Evolutionary conservation across 2,113 vertebrate species (phyloP).

Genomic region (Amphiprion ocellaris): DNA sequence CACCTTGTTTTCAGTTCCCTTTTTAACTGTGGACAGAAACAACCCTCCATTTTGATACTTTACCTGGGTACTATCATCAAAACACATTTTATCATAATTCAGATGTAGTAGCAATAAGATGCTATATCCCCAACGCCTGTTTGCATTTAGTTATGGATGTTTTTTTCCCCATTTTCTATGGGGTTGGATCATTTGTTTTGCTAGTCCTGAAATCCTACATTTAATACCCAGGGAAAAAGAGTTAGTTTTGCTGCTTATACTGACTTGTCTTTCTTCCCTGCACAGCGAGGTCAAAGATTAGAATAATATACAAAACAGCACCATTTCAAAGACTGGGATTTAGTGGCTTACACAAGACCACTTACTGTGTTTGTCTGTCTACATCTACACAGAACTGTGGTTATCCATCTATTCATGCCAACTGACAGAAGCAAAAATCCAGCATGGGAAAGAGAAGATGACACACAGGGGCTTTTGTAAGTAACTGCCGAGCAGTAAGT

Average conservation of each 20-base stretch:
- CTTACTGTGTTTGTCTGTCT: neutral
- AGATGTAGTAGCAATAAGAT: too few relatives aligned
- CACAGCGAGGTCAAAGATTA: neutral
- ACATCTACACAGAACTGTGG: neutral
- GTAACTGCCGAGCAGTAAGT: neutral
- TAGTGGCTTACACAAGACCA: neutral
- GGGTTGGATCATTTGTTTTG: neutral
- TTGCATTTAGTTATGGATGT: too few relatives aligned
- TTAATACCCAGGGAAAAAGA: neutral
- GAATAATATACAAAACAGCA: neutral
- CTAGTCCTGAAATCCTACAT: neutral
- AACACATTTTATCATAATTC: too few relatives aligned
- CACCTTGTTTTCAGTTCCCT: too few relatives aligned
- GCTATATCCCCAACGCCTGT: too few relatives aligned
- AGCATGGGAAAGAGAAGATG: neutral
- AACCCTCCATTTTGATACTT: too few relatives aligned
- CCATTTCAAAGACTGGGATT: neutral
- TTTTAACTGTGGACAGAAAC: too few relatives aligned
- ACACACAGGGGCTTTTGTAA: neutral
- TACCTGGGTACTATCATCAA: too few relatives aligned
- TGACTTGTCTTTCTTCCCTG: neutral
- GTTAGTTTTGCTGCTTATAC: neutral
- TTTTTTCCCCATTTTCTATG: neutral
- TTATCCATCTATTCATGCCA: neutral
- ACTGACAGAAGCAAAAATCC: neutral